Evolutionary conservation across 2,113 vertebrate species (phyloP).

Genomic region (Perognathus longimembris): DNA sequence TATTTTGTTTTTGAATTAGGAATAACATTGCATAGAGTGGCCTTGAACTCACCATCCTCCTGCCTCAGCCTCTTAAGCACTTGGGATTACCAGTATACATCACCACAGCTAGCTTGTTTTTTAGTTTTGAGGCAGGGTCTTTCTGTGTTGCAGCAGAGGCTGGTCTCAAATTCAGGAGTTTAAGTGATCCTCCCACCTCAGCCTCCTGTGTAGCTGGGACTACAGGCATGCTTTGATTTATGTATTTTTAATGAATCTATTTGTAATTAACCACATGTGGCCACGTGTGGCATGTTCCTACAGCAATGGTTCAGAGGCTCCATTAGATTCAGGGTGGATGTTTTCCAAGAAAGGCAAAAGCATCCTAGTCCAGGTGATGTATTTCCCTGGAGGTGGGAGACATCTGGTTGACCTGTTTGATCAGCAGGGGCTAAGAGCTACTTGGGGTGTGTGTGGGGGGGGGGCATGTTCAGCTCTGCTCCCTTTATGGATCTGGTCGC

Average conservation of each 20-base stretch:
- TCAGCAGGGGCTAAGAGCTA: neutral
- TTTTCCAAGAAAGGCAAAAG: neutral
- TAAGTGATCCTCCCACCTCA: neutral
- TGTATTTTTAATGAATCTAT: neutral
- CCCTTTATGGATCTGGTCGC: neutral
- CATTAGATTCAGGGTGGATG: neutral
- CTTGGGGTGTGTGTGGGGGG: no score
- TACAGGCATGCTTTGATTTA: neutral
- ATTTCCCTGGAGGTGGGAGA: neutral
- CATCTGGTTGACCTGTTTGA: neutral
- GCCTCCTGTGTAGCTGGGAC: neutral
- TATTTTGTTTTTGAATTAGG: no score
- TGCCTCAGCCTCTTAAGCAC: neutral
- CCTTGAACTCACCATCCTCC: neutral
- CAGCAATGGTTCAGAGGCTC: neutral
- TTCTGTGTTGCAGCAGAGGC: neutral
- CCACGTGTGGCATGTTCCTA: neutral
- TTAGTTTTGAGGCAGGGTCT: neutral
- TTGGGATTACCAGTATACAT: neutral
- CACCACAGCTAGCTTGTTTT: neutral
- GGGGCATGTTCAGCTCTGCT: neutral
- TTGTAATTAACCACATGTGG: neutral
- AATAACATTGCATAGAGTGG: neutral
- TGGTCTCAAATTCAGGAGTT: neutral
- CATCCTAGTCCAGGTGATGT: no score